A percentile compares a stretch with the other conserved stretches of the same genome.
Evolutionary conservation across 2,888 invertebrate genomes (phyloP).

Genomic region (Lasius fuliginosus): DNA sequence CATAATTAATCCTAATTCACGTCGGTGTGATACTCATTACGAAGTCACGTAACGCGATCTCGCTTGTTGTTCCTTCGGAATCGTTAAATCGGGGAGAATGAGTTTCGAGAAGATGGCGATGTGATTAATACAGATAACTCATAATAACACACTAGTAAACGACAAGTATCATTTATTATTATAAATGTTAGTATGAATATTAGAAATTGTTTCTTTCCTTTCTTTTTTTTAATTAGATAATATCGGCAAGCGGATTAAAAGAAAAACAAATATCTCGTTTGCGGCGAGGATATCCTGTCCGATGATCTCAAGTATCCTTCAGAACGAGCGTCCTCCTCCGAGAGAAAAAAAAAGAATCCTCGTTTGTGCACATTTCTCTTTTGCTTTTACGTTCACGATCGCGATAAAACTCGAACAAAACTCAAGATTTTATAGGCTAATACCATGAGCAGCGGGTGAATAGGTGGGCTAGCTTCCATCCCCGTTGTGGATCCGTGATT

Average conservation of each 20-base stretch:
- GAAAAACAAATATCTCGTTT: not conserved
- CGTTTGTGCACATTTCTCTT: slow-evolving; percentile 52
- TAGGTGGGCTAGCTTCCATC: slow-evolving; percentile 59
- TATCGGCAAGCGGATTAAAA: not conserved
- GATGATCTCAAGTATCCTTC: slow-evolving; percentile 27
- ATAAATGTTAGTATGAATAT: not conserved
- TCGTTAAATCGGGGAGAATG: slow-evolving; percentile 25
- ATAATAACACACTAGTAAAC: not conserved
- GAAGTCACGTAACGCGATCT: slow-evolving; percentile 22
- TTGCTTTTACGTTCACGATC: slow-evolving; percentile 67
- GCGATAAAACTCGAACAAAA: slow-evolving; percentile 80
- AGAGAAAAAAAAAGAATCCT: slow-evolving; percentile 46
- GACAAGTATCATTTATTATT: not conserved
- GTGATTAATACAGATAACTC: slow-evolving; percentile 1
- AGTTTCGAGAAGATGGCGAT: not conserved
- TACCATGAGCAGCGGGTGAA: slow-evolving; percentile 71
- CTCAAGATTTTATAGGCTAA: slow-evolving; percentile 83
- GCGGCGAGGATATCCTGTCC: not conserved
- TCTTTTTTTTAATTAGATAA: not conserved
- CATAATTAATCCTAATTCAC: slow-evolving; percentile 33
- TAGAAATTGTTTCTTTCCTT: not conserved
- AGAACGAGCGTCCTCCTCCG: slow-evolving; percentile 20
- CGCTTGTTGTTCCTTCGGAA: slow-evolving; percentile 25
- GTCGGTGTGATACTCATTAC: slow-evolving; percentile 20
- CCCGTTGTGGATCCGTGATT: slow-evolving; percentile 78